These are phyloP conservation scores for Sapayoa aenigma DNA, from an alignment of 2,113 vertebrate genomes.

Conservation along the genomic window DNA sequence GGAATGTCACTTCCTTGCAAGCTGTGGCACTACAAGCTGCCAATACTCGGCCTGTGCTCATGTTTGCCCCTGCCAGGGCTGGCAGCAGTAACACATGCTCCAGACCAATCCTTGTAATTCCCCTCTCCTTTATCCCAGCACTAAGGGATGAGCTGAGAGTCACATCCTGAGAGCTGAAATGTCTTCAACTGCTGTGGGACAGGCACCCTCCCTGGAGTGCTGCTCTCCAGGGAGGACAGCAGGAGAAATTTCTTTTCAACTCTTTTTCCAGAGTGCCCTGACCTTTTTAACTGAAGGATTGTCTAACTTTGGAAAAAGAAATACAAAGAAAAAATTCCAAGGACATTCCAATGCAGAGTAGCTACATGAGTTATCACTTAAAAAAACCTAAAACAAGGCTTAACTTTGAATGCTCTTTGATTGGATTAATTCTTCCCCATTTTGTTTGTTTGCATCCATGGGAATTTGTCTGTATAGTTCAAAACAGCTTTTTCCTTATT, in stretches of 20 bases:
- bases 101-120: not conserved
- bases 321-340: not conserved
- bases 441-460: not conserved
- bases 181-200: not conserved
- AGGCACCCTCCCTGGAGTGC: rapidly evolving
- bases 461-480: not conserved
- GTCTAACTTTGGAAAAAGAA: not conserved
- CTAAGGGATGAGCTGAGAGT: not conserved
- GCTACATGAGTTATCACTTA: not conserved
- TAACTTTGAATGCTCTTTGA: not conserved
- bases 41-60: not conserved
- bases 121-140: not conserved
- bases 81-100: not conserved
- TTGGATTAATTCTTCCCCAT: not conserved
- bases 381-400: not conserved
- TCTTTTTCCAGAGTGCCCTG: not conserved
- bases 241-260: not conserved
- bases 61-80: not conserved
- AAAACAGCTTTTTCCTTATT: not conserved
- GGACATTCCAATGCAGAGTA: not conserved
- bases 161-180: not conserved
- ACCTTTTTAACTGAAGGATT: not conserved
- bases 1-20: not conserved
- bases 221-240: not conserved
- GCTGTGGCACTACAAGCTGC: not conserved